These are phyloP conservation scores for Protaetia brevitarsis DNA, from an alignment of 1,140 invertebrate genomes.

Conservation along the genomic window DNA sequence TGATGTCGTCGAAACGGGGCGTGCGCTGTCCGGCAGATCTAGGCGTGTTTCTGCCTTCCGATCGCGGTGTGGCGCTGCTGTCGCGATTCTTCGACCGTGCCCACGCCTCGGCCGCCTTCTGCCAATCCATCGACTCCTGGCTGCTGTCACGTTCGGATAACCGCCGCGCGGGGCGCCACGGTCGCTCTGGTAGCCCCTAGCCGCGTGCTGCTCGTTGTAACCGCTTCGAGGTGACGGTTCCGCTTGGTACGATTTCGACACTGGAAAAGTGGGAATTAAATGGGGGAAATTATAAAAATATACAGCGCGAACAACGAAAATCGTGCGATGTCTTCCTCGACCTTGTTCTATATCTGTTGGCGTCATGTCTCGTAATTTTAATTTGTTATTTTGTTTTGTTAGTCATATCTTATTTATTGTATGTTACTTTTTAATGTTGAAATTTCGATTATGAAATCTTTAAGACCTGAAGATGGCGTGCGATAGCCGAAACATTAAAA, in stretches of 20 bases:
- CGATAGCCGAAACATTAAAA: no score
- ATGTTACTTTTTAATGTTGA: no score
- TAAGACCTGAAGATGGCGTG: no score
- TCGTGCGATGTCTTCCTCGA: no score
- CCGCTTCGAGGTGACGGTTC: constrained; percentile 37
- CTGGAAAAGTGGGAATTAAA: not conserved
- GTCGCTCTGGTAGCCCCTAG: constrained; percentile 26
- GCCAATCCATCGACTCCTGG: constrained; percentile 70
- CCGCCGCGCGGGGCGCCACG: constrained; percentile 2
- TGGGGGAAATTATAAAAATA: no score
- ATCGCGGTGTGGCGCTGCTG: constrained; percentile 47
- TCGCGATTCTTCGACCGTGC: constrained; percentile 56
- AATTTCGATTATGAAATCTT: no score
- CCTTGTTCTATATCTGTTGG: no score
- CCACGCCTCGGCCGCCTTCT: constrained; percentile 84
- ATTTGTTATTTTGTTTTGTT: no score
- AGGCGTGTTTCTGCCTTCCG: constrained; percentile 49
- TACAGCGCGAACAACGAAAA: no score
- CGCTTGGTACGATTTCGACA: constrained; percentile 24
- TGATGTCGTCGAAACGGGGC: constrained; percentile 41
- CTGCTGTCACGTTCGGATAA: constrained; percentile 32
- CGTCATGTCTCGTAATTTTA: no score
- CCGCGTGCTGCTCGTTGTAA: constrained; percentile 23
- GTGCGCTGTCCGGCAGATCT: constrained; percentile 42
- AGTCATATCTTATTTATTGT: no score